phyloP scores from a whole-genome alignment of 2,113 vertebrate species.

The Brienomyrus longianalis region DNA sequence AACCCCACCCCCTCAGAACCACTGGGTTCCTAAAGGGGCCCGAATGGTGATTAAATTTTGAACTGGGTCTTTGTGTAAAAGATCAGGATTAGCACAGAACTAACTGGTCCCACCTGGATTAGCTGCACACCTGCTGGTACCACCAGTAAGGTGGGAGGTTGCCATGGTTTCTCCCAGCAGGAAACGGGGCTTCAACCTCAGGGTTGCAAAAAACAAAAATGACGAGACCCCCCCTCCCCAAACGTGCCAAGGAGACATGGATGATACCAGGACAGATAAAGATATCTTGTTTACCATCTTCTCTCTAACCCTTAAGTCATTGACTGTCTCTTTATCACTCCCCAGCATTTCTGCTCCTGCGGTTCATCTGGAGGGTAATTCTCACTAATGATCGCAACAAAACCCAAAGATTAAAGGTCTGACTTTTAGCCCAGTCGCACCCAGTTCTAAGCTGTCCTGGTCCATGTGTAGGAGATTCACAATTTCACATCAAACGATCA shows the following conservation, averaged over 20 bases:
- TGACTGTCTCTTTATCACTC: not conserved
- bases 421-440: not conserved
- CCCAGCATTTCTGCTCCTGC: not conserved
- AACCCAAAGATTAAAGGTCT: not conserved
- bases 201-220: not conserved
- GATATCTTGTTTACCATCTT: not conserved
- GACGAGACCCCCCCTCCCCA: not conserved
- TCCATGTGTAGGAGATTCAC: not conserved
- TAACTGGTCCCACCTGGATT: no score
- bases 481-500: not conserved
- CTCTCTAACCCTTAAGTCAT: not conserved
- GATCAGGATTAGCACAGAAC: not conserved
- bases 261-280: not conserved
- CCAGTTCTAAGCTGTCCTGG: not conserved
- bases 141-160: not conserved
- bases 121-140: not conserved
- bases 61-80: not conserved
- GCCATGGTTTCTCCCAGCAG: not conserved
- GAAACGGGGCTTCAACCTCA: not conserved
- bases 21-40: not conserved
- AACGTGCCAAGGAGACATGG: not conserved
- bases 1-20: not conserved
- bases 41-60: not conserved
- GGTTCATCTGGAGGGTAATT: not conserved
- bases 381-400: not conserved